These are phyloP conservation scores for Callyntrura sp. DNA, from an alignment of 2,888 invertebrate genomes.

Conservation along the genomic window DNA sequence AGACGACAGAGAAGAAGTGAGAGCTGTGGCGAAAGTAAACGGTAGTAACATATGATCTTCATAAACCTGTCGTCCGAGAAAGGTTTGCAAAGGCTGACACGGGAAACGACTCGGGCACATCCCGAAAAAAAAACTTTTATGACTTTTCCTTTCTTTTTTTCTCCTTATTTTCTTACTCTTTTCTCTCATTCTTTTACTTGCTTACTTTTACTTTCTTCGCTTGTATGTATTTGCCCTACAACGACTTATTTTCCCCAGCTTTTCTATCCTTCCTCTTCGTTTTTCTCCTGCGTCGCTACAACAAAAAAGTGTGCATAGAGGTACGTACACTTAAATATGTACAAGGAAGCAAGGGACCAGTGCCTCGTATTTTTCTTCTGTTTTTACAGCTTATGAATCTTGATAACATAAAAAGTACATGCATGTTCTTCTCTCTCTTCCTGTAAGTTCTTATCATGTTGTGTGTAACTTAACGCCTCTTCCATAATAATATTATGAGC, in stretches of 20 bases:
- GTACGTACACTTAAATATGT: not conserved
- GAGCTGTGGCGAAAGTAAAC: slow-evolving; percentile 80
- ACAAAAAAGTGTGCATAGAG: slow-evolving; percentile 10
- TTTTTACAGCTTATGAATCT: slow-evolving; percentile 73
- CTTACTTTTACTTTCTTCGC: slow-evolving; percentile 64
- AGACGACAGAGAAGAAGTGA: slow-evolving; percentile 61
- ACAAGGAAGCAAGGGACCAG: slow-evolving; percentile 20
- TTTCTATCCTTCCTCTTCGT: not conserved
- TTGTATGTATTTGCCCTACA: slow-evolving; percentile 61
- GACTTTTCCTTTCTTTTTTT: slow-evolving; percentile 79
- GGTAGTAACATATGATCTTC: slow-evolving; percentile 84
- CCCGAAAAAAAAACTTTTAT: slow-evolving; percentile 83
- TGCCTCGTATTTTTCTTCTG: slow-evolving; percentile 61
- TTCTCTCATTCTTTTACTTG: slow-evolving; percentile 62
- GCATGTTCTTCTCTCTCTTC: slow-evolving; percentile 51
- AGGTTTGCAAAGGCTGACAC: slow-evolving; percentile 83
- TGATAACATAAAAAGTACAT: slow-evolving; percentile 67
- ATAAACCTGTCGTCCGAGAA: slow-evolving; percentile 84
- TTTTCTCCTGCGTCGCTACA: slow-evolving; percentile 22
- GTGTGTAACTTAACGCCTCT: slow-evolving; percentile 79
- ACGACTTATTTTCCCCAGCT: slow-evolving; percentile 47
- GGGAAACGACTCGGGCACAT: slow-evolving; percentile 83
- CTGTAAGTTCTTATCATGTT: slow-evolving; percentile 48
- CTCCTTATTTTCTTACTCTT: slow-evolving; percentile 60
- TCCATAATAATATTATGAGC: slow-evolving; percentile 76